Evolutionary conservation across 2,797 vertebrate species (phyloP).

Genomic region (Gymnocypris eckloni): DNA sequence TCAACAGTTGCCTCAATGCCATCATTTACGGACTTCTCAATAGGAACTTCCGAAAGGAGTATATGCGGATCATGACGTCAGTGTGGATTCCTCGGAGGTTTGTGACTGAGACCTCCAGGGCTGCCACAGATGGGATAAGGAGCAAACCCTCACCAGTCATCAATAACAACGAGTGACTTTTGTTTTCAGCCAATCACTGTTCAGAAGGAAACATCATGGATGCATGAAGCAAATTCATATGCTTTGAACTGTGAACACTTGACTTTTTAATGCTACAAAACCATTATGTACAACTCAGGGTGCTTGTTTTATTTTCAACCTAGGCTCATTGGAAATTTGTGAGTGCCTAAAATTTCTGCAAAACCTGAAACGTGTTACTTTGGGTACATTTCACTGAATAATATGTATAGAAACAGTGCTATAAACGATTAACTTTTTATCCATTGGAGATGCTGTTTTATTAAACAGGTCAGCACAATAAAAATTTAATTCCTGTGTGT

Average conservation of each 20-base stretch:
- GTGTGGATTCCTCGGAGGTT: constrained; percentile 79
- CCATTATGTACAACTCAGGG: constrained; percentile 76
- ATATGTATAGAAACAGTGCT: neutral
- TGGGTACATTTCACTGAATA: neutral
- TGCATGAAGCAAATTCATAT: constrained; percentile 36
- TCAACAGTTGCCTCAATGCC: constrained; percentile 86
- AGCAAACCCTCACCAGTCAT: constrained; percentile 78
- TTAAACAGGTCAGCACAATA: neutral
- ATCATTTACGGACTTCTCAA: constrained; percentile 85
- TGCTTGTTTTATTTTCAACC: constrained; percentile 66
- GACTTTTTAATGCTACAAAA: constrained; percentile 63
- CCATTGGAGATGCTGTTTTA: neutral
- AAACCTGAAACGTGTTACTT: neutral
- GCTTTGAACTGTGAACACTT: constrained; percentile 57
- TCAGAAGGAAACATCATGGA: neutral
- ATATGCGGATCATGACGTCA: constrained; percentile 81
- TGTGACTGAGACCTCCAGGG: constrained; percentile 79
- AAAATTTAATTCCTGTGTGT: neutral
- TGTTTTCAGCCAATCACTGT: constrained; percentile 1
- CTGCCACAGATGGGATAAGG: constrained; percentile 74
- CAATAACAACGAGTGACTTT: constrained; percentile 75
- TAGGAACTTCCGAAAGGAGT: constrained; percentile 85
- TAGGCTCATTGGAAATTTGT: constrained; percentile 5
- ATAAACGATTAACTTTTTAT: neutral
- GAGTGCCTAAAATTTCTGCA: neutral